These are phyloP conservation scores for Amyelois transitella DNA, from an alignment of 1,140 invertebrate genomes.

Conservation along the genomic window DNA sequence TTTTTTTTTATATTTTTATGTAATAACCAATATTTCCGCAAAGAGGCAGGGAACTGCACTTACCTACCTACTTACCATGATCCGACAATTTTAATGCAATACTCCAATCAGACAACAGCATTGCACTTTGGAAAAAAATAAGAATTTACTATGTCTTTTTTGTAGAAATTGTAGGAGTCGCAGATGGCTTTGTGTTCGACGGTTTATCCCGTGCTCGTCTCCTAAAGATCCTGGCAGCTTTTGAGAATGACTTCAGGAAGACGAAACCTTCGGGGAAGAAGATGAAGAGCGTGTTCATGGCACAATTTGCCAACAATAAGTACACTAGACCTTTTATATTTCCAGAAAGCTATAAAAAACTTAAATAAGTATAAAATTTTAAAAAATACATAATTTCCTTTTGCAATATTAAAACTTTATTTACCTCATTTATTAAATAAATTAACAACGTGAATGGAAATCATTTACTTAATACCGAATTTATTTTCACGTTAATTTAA, in stretches of 20 bases:
- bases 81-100: too few species aligned
- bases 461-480: too few species aligned
- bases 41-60: too few species aligned
- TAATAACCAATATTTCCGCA: too few species aligned
- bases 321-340: conserved; percentile 41
- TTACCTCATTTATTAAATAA: too few species aligned
- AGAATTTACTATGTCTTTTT: neutral
- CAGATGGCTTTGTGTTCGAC: conserved; percentile 38
- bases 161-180: conserved; percentile 1
- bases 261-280: conserved; percentile 9
- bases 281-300: conserved; percentile 27
- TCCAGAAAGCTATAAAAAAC: conserved; percentile 15
- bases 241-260: conserved; percentile 29
- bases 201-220: conserved; percentile 76
- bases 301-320: conserved; percentile 46
- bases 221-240: conserved; percentile 34
- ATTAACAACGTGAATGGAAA: too few species aligned
- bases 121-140: neutral
- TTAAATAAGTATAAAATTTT: conserved; percentile 49
- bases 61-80: too few species aligned
- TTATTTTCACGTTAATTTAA: too few species aligned
- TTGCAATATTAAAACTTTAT: too few species aligned
- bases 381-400: too few species aligned
- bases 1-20: too few species aligned
- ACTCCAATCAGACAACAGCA: too few species aligned